A percentile compares a stretch with the other conserved stretches of the same genome.
phyloP scores from a whole-genome alignment of 2,113 vertebrate species.

The Orthonyx spaldingii region DNA sequence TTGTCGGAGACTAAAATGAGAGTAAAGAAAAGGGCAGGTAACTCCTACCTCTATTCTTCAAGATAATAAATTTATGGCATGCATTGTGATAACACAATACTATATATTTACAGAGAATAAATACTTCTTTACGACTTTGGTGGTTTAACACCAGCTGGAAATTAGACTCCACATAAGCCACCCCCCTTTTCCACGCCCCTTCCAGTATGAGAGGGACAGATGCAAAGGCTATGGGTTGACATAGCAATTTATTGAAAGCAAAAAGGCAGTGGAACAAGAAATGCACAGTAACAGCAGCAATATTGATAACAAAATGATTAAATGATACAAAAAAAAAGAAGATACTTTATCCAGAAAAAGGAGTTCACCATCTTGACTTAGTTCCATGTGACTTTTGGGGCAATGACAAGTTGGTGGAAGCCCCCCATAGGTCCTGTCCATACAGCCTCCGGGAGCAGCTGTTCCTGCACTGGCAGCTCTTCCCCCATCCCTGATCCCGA shows the following conservation, averaged over 20 bases:
- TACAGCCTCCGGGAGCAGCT: neutral
- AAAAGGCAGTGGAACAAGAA: neutral
- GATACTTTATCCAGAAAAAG: neutral
- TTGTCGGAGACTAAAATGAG: neutral
- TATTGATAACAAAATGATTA: neutral
- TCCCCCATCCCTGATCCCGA: neutral
- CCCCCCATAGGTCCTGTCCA: neutral
- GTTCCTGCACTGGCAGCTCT: neutral
- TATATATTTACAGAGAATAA: neutral
- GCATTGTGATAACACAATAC: neutral
- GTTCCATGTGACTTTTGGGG: accelerated
- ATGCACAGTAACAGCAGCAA: neutral
- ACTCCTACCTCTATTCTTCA: neutral
- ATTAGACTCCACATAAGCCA: neutral
- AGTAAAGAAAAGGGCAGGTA: neutral
- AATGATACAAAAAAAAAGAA: neutral
- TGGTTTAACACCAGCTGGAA: neutral
- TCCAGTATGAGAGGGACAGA: neutral
- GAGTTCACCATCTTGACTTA: neutral
- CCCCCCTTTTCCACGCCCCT: accelerated
- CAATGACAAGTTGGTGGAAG: neutral
- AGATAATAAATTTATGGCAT: neutral
- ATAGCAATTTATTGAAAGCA: neutral
- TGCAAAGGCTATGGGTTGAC: neutral
- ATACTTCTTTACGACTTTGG: neutral